A percentile compares a stretch with the other conserved stretches of the same genome.
These are phyloP conservation scores for Archilochus colubris DNA, from an alignment of 2,113 vertebrate genomes.

Conservation along the genomic window DNA sequence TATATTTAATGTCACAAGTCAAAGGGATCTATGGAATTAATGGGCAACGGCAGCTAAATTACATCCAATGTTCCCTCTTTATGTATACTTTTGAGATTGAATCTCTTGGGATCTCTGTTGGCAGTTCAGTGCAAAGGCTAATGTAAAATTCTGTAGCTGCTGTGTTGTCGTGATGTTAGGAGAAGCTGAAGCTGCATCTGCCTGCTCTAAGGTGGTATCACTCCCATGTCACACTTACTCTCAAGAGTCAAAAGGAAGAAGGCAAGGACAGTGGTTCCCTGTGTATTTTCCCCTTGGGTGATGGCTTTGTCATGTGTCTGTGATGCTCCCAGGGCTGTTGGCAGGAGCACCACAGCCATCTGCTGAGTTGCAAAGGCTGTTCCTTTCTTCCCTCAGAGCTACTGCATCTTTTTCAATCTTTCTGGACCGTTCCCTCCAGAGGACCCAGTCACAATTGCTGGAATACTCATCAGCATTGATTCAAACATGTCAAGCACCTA, in stretches of 20 bases:
- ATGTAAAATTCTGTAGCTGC: neutral
- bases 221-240: neutral
- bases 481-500: neutral
- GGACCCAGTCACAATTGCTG: neutral
- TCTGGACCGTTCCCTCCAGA: neutral
- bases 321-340: neutral
- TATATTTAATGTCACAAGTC: constrained; percentile 46
- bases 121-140: neutral
- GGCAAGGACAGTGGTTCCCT: neutral
- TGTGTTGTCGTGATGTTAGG: neutral
- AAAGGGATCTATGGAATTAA: constrained; percentile 27
- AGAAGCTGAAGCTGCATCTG: neutral
- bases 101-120: neutral
- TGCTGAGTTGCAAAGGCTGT: neutral
- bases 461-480: neutral
- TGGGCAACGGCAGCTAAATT: constrained; percentile 37
- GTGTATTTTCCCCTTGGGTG: neutral
- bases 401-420: neutral
- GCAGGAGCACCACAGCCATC: neutral
- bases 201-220: neutral
- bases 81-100: neutral
- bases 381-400: neutral
- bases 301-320: neutral
- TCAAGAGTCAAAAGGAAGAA: neutral
- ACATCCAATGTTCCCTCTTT: neutral